Evolutionary conservation across 1,140 invertebrate genomes (phyloP).

Genomic region (Asobara japonica): DNA sequence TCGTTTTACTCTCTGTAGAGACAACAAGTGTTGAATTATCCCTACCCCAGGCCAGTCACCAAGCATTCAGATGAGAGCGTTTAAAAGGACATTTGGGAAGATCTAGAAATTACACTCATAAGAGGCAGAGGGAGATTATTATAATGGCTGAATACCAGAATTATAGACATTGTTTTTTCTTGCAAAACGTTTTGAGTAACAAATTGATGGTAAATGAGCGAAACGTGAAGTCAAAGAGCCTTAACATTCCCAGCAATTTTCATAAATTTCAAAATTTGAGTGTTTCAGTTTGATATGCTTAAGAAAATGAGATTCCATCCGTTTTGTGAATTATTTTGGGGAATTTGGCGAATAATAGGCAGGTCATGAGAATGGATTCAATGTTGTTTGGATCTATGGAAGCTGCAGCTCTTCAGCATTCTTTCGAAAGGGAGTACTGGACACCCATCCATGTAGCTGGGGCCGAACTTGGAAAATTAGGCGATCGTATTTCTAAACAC

Average conservation of each 20-base stretch:
- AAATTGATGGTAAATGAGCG: constrained; percentile 22
- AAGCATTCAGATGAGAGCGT: constrained; percentile 1
- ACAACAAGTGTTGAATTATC: background rate
- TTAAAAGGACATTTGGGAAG: constrained; percentile 39
- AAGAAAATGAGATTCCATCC: background rate
- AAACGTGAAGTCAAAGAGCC: background rate
- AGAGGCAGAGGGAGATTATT: constrained; percentile 18
- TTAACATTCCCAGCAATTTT: background rate
- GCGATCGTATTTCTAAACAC: too few species aligned
- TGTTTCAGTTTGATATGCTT: too few species aligned
- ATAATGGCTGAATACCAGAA: constrained; percentile 25
- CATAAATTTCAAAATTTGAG: background rate
- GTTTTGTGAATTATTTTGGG: too few species aligned
- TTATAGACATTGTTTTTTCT: constrained; percentile 23
- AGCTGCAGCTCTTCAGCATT: too few species aligned
- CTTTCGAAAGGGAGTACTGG: too few species aligned
- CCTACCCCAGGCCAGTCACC: background rate
- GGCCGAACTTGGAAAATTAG: too few species aligned
- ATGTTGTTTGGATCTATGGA: too few species aligned
- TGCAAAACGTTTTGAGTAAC: constrained; percentile 21
- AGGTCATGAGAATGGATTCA: too few species aligned
- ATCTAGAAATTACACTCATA: constrained; percentile 25
- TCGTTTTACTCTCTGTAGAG: too few species aligned
- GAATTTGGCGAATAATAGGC: too few species aligned
- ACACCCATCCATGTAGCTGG: too few species aligned